phyloP scores from a whole-genome alignment of 2,797 vertebrate species.

The Pagetopsis macropterus region DNA sequence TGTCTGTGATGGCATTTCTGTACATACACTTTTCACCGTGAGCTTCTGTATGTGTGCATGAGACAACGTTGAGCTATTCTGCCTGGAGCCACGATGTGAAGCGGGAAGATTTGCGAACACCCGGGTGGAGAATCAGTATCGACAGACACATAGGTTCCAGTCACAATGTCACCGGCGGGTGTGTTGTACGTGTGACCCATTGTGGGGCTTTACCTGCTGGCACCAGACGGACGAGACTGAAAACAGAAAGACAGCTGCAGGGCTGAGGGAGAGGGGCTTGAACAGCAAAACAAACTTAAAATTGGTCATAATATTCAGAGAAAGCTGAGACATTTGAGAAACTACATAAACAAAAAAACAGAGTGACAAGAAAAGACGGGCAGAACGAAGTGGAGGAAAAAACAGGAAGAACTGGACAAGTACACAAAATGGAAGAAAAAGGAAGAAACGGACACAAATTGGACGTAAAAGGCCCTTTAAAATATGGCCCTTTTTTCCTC shows the following conservation, averaged over 20 bases:
- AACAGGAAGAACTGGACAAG: conserved; percentile 47
- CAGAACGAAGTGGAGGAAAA: conserved; percentile 32
- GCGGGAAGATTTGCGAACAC: conserved; percentile 18
- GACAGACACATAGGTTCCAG: conserved; percentile 17
- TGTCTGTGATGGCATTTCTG: neutral
- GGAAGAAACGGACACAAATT: conserved; percentile 53
- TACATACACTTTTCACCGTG: neutral
- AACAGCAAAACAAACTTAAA: conserved; percentile 6
- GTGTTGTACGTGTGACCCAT: neutral
- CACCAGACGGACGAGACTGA: conserved; percentile 14
- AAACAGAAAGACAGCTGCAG: conserved; percentile 1
- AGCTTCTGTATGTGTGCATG: neutral
- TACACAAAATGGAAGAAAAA: conserved; percentile 39
- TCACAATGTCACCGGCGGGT: conserved; percentile 18
- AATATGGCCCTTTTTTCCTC: conserved; percentile 58
- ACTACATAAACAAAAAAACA: conserved; percentile 31
- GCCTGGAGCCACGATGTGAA: conserved; percentile 14
- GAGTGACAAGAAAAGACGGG: conserved; percentile 29
- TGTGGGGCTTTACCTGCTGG: neutral
- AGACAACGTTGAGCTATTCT: neutral
- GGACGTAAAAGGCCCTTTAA: conserved; percentile 65
- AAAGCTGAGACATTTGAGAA: conserved; percentile 7
- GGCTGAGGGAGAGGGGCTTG: conserved; percentile 1
- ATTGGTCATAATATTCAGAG: conserved; percentile 3
- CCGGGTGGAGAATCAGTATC: conserved; percentile 9